A percentile compares a stretch with the other conserved stretches of the same genome.
These are phyloP conservation scores for Gymnoscelis rufifasciata DNA, from an alignment of 2,888 invertebrate species.

Conservation along the genomic window DNA sequence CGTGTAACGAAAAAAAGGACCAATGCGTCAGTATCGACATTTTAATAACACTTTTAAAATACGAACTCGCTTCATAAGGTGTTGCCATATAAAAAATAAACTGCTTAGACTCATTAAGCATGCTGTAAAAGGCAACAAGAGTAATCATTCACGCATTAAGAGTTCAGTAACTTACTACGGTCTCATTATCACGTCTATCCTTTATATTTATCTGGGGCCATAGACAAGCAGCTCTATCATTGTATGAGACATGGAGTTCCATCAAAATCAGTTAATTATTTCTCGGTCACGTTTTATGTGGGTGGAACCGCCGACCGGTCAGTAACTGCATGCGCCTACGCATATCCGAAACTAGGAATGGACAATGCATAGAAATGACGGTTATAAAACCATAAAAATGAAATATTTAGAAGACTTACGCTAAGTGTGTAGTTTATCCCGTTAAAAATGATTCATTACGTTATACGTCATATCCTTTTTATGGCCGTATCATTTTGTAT, in stretches of 20 bases:
- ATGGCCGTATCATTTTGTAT: neutral
- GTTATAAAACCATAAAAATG: constrained; percentile 1
- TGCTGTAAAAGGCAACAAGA: constrained; percentile 1
- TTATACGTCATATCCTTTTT: neutral
- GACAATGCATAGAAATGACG: constrained; percentile 4
- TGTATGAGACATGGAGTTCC: no score
- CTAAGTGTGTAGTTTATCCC: neutral
- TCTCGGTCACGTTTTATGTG: constrained; percentile 22
- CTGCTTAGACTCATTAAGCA: neutral
- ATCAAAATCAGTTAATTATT: constrained; percentile 16
- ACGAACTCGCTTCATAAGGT: neutral
- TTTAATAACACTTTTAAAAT: neutral
- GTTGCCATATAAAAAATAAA: neutral
- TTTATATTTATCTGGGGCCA: constrained; percentile 7
- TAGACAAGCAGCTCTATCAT: constrained; percentile 11
- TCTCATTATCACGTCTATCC: constrained; percentile 13
- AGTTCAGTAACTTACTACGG: constrained; percentile 12
- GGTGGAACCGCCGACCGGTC: constrained; percentile 25
- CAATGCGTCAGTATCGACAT: neutral
- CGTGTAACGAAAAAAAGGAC: neutral
- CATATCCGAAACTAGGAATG: constrained; percentile 16
- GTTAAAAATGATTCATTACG: neutral
- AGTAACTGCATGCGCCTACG: constrained; percentile 26
- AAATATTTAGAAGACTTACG: neutral
- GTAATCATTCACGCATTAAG: constrained; percentile 1